Evolutionary conservation across 1,140 invertebrate genomes (phyloP), one percentile per base, ranked within the genome.

Genomic region (Drosophila nikananu): DNA sequence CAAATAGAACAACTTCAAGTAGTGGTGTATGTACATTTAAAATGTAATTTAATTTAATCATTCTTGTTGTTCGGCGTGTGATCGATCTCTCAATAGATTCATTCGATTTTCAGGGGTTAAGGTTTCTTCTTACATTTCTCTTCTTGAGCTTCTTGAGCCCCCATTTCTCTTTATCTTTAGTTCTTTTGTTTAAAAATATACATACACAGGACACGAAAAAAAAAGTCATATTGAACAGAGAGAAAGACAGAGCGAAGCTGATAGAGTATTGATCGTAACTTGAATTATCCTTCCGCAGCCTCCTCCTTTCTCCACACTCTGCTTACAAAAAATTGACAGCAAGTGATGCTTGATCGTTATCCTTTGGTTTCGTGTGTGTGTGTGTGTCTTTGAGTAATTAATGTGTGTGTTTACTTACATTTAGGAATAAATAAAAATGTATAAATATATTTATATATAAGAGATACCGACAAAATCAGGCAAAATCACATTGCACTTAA

Each of bases 401-500:
- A 39, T 35, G 21, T 74, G 27, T 68, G 41, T 35, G 37, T 41
- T 65, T 37, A 41, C 80, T 80, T 86, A 86, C 25, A 68, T 65
- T 81, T 65, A 80, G 10, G 19, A 49, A 62, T 46, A 67, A 65
- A 66, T 51, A 48, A 48, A 51, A n/a, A 52, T 32, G 48, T 70
- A 67, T 67, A 71, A 37, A 54, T 66, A 37, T 48, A 55, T 44
- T 46, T 70, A 54, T 44, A 32, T 52, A 49, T 55, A 57, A 39
- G 54, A 57, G 54, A 57, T 57, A 57, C 35, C 54, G 25, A 57
- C 9, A 49, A 75, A 41, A 46, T 54, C 54, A 46, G 58, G 37
- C 21, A 72, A 70, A 86, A 86, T 89, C 86, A 90, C 86, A 89
- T 86, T 81, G 79, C 86, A 80, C 78, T 90, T 90, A 86, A 44